Evolutionary conservation across 35 echinoderm and acorn worm genomes (phyloP), one percentile per base, ranked within the genome.

Genomic region (Diadema setosum): DNA sequence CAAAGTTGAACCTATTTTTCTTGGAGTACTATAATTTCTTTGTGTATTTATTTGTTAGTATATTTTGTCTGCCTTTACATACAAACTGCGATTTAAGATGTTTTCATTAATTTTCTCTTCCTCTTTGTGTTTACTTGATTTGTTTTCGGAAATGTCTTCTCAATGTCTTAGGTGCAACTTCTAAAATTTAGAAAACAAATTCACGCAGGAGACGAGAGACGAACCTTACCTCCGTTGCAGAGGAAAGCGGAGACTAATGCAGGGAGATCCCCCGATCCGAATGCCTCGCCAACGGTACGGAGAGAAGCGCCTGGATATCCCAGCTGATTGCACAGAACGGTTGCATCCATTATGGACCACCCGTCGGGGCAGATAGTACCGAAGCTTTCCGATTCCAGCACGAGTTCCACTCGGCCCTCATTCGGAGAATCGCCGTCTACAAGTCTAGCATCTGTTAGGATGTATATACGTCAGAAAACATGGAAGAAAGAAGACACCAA

Each of bases 401-500:
- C 33, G 20, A 78, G 73, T 23, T 78, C 73, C 34, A 78, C 73
- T 78, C 73, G 73, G 73, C 73, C 73, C 44, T 78, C 73, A 24
- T 78, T 78, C 39, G 73, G 73, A 15, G 73, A 78, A 20, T 18
- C 4, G 24, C 73, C 73, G 40, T 20, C 40, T 3, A 20, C n/a
- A 24, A 78, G 34, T 24, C 40, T 41, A 3, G 44, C 44, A 17
- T 78, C 73, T 78, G 36, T 42, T 41, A 78, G 14, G 25, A 24
- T 2, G 0, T 9, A 44, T 5, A 8, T 16, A 4, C 29, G 21
- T 21, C 23, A 16, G 15, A 16, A 63, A 5, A 63, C 6, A 63
- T 6, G 3, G 15, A 63, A 63, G n/a, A 0, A 30, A 60, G 58
- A 15, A 0, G 58, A 27, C 5, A 15, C 8, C 5, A 4, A 31